phyloP scores from a whole-genome alignment of 1,140 invertebrate genomes.

The Conopomorpha cramerella region DNA sequence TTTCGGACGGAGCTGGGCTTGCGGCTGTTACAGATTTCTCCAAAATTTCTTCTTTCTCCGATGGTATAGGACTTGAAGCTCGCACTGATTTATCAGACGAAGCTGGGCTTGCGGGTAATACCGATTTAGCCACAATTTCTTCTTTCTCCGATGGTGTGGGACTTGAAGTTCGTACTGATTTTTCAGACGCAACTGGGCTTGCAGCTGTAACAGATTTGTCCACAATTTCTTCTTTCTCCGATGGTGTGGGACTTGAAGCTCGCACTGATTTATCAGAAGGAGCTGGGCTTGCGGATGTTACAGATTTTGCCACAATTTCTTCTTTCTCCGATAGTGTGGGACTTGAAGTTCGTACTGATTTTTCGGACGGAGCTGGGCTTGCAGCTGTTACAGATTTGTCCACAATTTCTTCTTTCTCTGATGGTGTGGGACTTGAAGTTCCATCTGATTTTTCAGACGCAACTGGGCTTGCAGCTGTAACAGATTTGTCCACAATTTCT shows the following conservation, averaged over 20 bases:
- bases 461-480: not conserved
- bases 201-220: too few relatives aligned
- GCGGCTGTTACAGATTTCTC: not conserved
- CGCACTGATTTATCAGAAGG: not conserved
- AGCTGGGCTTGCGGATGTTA: not conserved
- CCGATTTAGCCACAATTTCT: not conserved
- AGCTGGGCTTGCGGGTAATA: not conserved
- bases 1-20: not conserved
- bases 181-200: slow-evolving; percentile 1
- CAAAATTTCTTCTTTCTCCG: not conserved
- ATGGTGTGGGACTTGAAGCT: not conserved
- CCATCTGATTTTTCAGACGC: too few relatives aligned
- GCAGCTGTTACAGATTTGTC: not conserved
- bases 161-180: not conserved
- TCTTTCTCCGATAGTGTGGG: not conserved
- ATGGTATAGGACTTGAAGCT: not conserved
- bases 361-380: too few relatives aligned
- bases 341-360: not conserved
- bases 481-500: not conserved
- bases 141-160: not conserved
- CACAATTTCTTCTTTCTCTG: too few relatives aligned
- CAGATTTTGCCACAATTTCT: not conserved
- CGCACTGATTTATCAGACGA: not conserved
- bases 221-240: too few relatives aligned
- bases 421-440: too few relatives aligned